Percentiles rank a stretch among this genome's conserved stretches.
Evolutionary conservation across 2,888 invertebrate species (phyloP).

Genomic region (Helleia helle): DNA sequence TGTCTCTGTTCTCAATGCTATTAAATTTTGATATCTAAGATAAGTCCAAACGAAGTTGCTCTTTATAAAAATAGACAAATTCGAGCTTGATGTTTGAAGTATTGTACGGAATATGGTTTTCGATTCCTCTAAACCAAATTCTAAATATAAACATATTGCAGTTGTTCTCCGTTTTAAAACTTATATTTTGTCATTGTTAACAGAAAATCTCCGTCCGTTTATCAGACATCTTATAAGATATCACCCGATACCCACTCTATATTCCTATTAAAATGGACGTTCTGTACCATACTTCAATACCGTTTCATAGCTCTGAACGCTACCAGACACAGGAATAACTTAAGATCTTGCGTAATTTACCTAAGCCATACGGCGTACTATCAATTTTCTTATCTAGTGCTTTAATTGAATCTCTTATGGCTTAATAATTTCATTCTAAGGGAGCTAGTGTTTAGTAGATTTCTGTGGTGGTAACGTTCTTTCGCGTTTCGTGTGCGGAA

Average conservation of each 20-base stretch:
- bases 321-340: constrained; percentile 19
- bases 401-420: constrained; percentile 9
- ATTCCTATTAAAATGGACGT: constrained; percentile 9
- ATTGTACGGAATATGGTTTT: constrained; percentile 11
- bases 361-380: constrained; percentile 1
- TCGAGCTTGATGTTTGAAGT: constrained; percentile 6
- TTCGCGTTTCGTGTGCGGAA: constrained; percentile 23
- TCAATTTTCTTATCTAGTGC: constrained; percentile 8
- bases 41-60: neutral
- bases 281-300: constrained; percentile 9
- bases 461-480: constrained; percentile 21
- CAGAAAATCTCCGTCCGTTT: constrained; percentile 29
- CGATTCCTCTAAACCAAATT: constrained; percentile 8
- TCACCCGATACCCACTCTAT: neutral
- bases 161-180: constrained; percentile 5
- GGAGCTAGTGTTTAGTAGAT: constrained; percentile 12
- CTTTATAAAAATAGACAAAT: constrained; percentile 8
- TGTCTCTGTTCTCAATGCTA: neutral
- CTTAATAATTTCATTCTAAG: constrained; percentile 7
- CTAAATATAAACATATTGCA: constrained; percentile 7
- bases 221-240: constrained; percentile 16
- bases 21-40: neutral
- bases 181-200: constrained; percentile 9
- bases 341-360: constrained; percentile 1
- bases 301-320: constrained; percentile 5